Conservation (phyloP, 2,888 invertebrate genomes). For the Cheilosia soror region DNA sequence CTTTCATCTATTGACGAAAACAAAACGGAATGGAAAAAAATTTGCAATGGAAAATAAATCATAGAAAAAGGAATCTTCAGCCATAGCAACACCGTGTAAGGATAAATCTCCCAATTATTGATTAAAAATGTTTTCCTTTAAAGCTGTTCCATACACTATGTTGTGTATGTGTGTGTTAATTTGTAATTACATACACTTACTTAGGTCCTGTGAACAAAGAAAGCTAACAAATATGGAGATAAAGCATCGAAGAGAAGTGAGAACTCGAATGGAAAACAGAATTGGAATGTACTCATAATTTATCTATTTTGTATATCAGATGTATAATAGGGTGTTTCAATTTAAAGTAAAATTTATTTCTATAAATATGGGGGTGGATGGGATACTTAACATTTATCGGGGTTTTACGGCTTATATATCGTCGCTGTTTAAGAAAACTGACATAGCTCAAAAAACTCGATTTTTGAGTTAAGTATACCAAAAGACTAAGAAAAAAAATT, state of each 20-base stretch:
- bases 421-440: too few relatives aligned
- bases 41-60: background rate
- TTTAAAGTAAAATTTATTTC: too few relatives aligned
- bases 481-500: too few relatives aligned
- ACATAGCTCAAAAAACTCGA: too few relatives aligned
- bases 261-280: conserved; percentile 19
- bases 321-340: too few relatives aligned
- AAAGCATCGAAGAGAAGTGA: conserved; percentile 5
- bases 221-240: background rate
- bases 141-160: conserved; percentile 10
- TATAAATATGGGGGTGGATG: too few relatives aligned
- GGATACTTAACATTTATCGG: too few relatives aligned
- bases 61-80: background rate
- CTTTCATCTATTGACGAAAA: too few relatives aligned
- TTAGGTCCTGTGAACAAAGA: conserved; percentile 16
- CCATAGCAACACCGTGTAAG: conserved; percentile 11
- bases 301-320: too few relatives aligned
- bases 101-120: conserved; percentile 72
- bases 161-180: conserved; percentile 64
- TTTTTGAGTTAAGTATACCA: too few relatives aligned
- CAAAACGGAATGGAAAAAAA: background rate
- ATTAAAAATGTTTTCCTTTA: conserved; percentile 61
- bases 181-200: conserved; percentile 59
- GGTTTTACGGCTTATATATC: too few relatives aligned
- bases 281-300: conserved; percentile 18